Conservation (phyloP, 2,888 invertebrate species). For the Pseudococcus viburni region DNA sequence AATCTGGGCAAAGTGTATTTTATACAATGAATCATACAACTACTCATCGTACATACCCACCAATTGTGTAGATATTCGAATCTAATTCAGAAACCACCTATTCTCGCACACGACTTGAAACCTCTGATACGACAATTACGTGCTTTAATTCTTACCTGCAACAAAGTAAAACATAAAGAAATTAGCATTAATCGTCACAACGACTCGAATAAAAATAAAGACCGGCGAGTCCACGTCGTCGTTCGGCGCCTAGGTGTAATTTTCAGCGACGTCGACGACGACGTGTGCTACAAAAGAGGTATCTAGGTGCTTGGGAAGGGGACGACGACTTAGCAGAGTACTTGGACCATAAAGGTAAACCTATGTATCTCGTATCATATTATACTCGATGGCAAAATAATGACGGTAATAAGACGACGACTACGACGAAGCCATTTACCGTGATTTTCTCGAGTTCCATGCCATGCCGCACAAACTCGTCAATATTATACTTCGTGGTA, state of each 20-base stretch:
- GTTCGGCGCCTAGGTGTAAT: not conserved
- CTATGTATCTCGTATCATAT: not conserved
- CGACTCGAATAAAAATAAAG: not conserved
- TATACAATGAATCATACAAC: too few species aligned
- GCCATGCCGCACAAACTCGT: not conserved
- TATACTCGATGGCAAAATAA: not conserved
- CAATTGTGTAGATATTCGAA: too few species aligned
- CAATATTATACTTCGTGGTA: not conserved
- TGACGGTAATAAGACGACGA: slow-evolving; percentile 8
- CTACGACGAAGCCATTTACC: not conserved
- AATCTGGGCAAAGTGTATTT: too few species aligned
- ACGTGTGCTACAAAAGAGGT: not conserved
- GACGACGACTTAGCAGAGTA: not conserved
- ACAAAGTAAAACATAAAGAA: not conserved
- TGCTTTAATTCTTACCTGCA: slow-evolving; percentile 6
- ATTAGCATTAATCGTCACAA: not conserved
- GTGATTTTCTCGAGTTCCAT: not conserved
- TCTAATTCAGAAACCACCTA: too few species aligned
- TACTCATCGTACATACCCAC: too few species aligned
- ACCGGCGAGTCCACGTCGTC: not conserved
- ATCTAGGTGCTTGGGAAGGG: not conserved
- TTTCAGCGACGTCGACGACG: slow-evolving; percentile 2
- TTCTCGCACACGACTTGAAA: not conserved
- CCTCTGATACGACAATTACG: not conserved
- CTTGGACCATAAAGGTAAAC: slow-evolving; percentile 3